Percentiles rank a stretch among this genome's conserved stretches.
These are phyloP conservation scores for Cephus pulcher DNA, from an alignment of 2,888 invertebrate genomes.

Conservation along the genomic window DNA sequence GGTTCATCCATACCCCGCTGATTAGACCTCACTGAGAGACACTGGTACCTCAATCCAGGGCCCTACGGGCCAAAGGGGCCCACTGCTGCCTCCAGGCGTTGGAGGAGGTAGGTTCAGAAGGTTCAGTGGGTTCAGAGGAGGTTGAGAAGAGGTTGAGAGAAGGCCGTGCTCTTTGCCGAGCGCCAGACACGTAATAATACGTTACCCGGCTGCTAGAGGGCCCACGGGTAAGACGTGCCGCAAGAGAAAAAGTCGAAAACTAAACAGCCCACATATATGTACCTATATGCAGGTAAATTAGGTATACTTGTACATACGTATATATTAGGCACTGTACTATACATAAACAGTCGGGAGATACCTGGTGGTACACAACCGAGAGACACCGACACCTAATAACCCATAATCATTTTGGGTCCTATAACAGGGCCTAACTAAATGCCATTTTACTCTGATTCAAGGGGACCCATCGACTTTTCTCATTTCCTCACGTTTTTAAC, in stretches of 20 bases:
- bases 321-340: conserved; percentile 18
- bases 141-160: not conserved
- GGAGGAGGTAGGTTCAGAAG: not conserved
- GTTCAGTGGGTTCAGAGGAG: not conserved
- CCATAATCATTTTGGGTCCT: conserved; percentile 59
- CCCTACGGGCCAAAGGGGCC: not conserved
- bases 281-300: not conserved
- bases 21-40: not conserved
- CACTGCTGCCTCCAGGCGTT: not conserved
- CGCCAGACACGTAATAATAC: conserved; percentile 64
- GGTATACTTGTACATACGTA: not conserved
- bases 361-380: conserved; percentile 52
- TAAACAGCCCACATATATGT: conserved; percentile 51
- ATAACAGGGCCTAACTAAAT: conserved; percentile 61
- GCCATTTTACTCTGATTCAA: conserved; percentile 30
- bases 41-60: not conserved
- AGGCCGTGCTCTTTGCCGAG: conserved; percentile 25
- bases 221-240: conserved; percentile 44
- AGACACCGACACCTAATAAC: conserved; percentile 64
- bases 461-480: not conserved
- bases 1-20: not conserved
- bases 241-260: conserved; percentile 53
- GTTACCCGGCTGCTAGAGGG: conserved; percentile 45
- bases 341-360: conserved; percentile 47
- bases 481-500: not conserved